A percentile compares a stretch with the other conserved stretches of the same genome.
Evolutionary conservation across 2,797 vertebrate genomes (phyloP).

Genomic region (Acanthornis magna): DNA sequence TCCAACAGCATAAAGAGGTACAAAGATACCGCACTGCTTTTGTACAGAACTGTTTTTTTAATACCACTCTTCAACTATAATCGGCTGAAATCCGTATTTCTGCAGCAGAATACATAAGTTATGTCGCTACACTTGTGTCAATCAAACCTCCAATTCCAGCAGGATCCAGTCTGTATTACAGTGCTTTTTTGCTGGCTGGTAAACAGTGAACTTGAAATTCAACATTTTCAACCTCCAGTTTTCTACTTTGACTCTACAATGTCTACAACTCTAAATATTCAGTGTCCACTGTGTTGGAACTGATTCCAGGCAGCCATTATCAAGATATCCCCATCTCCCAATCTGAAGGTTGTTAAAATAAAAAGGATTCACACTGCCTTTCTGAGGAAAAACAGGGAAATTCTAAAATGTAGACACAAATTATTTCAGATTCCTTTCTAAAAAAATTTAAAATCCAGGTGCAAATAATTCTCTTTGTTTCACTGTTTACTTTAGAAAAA

Average conservation of each 20-base stretch:
- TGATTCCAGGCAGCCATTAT: not conserved
- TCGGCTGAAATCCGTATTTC: not conserved
- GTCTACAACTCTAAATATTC: not conserved
- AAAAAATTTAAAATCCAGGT: not conserved
- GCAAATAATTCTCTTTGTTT: not conserved
- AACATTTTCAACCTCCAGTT: not conserved
- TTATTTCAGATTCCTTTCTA: not conserved
- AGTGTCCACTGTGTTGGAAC: not conserved
- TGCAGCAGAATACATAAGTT: slow-evolving; percentile 4
- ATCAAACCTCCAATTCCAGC: slow-evolving; percentile 30
- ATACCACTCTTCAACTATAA: not conserved
- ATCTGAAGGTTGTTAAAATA: not conserved
- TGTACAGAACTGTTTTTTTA: not conserved
- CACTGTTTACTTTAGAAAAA: not conserved
- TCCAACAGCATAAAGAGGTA: not conserved
- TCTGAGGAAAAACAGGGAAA: not conserved
- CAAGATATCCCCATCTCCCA: not conserved
- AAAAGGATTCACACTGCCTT: not conserved
- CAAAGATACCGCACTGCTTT: not conserved
- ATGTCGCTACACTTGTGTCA: slow-evolving; percentile 1
- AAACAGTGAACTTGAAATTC: not conserved
- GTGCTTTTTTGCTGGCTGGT: not conserved
- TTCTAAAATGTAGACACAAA: not conserved
- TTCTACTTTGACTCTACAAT: not conserved
- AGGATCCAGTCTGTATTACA: not conserved